Evolutionary conservation across 2,797 vertebrate genomes (phyloP).

Genomic region (Gephyroberyx darwinii): DNA sequence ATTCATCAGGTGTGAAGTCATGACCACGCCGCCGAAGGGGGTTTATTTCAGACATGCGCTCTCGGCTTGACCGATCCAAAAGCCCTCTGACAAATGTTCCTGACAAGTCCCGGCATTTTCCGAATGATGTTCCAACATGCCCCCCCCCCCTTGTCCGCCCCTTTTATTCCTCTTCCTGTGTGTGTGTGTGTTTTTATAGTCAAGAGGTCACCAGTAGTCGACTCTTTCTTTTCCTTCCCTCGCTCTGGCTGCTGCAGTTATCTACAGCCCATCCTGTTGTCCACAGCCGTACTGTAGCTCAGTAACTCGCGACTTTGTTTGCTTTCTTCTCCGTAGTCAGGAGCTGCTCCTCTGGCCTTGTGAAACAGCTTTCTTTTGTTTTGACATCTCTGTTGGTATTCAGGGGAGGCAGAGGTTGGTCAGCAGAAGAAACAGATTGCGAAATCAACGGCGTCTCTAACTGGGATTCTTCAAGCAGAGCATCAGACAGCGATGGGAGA

Average conservation of each 20-base stretch:
- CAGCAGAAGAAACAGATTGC: background rate
- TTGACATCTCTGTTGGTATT: conserved; percentile 8
- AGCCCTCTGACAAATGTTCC: conserved; percentile 69
- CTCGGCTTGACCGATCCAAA: conserved; percentile 53
- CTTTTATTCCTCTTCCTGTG: conserved; percentile 58
- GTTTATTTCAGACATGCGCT: conserved; percentile 57
- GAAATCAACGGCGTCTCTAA: conserved; percentile 2
- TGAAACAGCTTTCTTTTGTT: conserved; percentile 25
- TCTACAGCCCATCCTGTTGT: conserved; percentile 56
- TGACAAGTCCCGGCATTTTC: conserved; percentile 75
- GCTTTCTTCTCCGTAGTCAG: conserved; percentile 8
- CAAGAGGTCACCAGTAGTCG: conserved; percentile 70
- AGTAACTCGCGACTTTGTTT: background rate
- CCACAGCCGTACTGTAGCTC: conserved; percentile 30
- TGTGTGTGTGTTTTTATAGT: conserved; percentile 67
- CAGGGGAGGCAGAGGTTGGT: conserved; percentile 1
- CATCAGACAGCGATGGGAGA: conserved; percentile 46
- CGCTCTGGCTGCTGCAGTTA: conserved; percentile 53
- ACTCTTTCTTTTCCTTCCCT: conserved; percentile 47
- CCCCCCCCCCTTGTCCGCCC: conserved; percentile 29
- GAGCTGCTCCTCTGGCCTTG: conserved; percentile 2
- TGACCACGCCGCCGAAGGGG: conserved; percentile 56
- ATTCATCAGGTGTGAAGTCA: conserved; percentile 85
- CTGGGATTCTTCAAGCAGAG: conserved; percentile 46
- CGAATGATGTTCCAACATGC: conserved; percentile 71